Percentiles rank a stretch among this genome's conserved stretches.
Evolutionary conservation across 2,888 invertebrate species (phyloP).

Genomic region (Polydrusus pterygomalis): DNA sequence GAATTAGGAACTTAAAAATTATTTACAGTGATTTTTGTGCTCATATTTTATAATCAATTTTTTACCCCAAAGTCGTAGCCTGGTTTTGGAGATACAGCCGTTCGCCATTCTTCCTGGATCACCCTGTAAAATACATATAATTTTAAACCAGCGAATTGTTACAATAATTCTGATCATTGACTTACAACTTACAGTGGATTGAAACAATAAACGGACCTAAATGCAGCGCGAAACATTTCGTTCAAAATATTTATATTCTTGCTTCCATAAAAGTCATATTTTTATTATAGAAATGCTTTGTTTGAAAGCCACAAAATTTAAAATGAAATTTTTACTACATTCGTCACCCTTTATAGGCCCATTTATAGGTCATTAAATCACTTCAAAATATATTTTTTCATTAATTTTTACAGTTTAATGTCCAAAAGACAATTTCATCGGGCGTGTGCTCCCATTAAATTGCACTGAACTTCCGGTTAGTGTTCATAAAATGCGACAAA

Average conservation of each 20-base stretch:
- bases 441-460: constrained; percentile 29
- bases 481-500: constrained; percentile 39
- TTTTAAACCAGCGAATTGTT: no score
- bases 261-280: not conserved
- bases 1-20: no score
- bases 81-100: no score
- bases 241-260: not conserved
- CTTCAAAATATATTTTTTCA: constrained; percentile 22
- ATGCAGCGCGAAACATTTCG: no score
- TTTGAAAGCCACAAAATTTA: not conserved
- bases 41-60: no score
- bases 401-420: constrained; percentile 36
- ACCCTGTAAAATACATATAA: no score
- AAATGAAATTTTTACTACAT: constrained; percentile 4
- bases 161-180: no score
- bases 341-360: constrained; percentile 14
- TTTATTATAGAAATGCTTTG: not conserved
- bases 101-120: no score
- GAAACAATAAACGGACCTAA: no score
- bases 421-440: constrained; percentile 15
- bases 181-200: no score
- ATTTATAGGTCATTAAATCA: constrained; percentile 22
- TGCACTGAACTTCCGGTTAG: constrained; percentile 33
- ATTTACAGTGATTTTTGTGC: no score
- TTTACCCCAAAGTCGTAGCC: no score